Evolutionary conservation across 2,113 vertebrate genomes (phyloP), one percentile per base, ranked within the genome.

Genomic region (Salvelinus alpinus): DNA sequence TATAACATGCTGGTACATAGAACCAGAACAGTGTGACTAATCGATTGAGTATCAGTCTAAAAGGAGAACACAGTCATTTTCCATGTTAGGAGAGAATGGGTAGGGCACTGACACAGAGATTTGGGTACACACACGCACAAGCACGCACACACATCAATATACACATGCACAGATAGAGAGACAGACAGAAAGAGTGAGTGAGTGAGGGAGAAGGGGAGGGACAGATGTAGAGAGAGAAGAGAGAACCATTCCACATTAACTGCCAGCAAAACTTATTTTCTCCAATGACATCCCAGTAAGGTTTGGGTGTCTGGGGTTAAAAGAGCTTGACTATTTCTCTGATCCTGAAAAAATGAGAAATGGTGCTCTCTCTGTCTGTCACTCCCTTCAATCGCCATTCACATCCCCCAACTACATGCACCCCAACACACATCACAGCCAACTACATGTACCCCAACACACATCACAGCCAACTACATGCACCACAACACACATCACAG

Each of bases 401-500:
- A 38, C 38, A 78, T 84, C 83, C 85, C 86, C 82, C 84, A 25
- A 78, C 82, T 80, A 71, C 74, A 71, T 2, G 47, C 73, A 7
- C 81, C 78, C 70, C 75, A 71, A 31, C 84, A 67, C 5, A 34
- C 38, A 54, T 73, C 78, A 72, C 73, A 38, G 60, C 20, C 6
- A 64, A 8, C 60, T 34, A 34, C 31, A 34, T 1, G 4, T 1
- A 31, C 31, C 31, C 31, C 5, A 6, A 31, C 29, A 31, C 29
- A 5, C 29, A 31, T 31, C 4, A 0, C 29, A n/a, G n/a, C 29
- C 29, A 29, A 29, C 29, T 29, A 4, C 29, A 29, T 29, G 29
- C 0, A 4, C 29, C 29, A 4, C 29, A 1, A 31, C 29, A 31
- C 5, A 31, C 29, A 31, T 31, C 29, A 31, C 4, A 31, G 29